Evolutionary conservation across 2,113 vertebrate species (phyloP).

Genomic region (Coryphaenoides rupestris): DNA sequence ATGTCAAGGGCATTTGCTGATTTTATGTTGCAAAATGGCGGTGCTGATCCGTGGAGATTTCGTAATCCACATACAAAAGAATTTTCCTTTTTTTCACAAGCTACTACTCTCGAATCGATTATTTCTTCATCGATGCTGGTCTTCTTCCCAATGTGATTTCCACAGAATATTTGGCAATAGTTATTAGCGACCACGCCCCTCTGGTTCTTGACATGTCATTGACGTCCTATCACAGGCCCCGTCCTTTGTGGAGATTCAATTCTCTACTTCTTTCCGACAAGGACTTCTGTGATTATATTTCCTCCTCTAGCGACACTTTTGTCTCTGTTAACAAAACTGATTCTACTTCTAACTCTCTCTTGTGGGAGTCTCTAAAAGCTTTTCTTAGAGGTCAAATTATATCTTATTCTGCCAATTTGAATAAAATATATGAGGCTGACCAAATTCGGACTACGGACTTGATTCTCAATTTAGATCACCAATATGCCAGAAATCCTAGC

Average conservation of each 20-base stretch:
- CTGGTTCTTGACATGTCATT: not conserved
- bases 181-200: constrained; percentile 17
- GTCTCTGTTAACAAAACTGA: constrained; percentile 11
- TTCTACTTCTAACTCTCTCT: constrained; percentile 1
- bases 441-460: too few species aligned
- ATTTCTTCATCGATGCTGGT: not conserved
- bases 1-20: not conserved
- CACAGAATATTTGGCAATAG: too few species aligned
- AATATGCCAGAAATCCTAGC: too few species aligned
- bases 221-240: not conserved
- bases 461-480: too few species aligned
- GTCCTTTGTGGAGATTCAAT: not conserved
- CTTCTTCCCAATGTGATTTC: too few species aligned
- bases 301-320: too few species aligned
- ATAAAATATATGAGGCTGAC: too few species aligned
- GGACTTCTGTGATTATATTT: constrained; percentile 5
- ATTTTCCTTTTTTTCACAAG: constrained; percentile 1
- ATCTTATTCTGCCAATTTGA: too few species aligned
- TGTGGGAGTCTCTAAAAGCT: too few species aligned
- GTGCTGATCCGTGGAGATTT: not conserved
- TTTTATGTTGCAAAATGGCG: constrained; percentile 20
- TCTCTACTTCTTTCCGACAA: constrained; percentile 8
- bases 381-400: too few species aligned
- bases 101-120: not conserved
- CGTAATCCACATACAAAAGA: not conserved